Evolutionary conservation across 1,140 invertebrate genomes (phyloP).

Genomic region (Zaprionus nigranus): DNA sequence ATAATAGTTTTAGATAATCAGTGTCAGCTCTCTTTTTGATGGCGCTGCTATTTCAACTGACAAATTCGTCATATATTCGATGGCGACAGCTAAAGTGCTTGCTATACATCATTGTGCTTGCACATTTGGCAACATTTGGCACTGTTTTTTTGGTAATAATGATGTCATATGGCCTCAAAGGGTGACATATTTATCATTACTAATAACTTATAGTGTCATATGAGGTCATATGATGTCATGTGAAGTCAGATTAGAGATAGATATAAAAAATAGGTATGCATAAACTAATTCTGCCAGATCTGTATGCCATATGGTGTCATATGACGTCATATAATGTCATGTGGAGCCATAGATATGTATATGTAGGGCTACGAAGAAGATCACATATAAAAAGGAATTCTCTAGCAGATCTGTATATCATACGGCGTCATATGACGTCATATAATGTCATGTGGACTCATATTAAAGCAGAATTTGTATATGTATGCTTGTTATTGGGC

Average conservation of each 20-base stretch:
- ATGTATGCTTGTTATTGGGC: not conserved
- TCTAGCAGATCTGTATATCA: no score
- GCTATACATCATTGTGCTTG: not conserved
- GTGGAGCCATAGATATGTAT: not conserved
- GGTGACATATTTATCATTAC: not conserved
- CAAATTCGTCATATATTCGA: not conserved
- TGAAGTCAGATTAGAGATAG: no score
- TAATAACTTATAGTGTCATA: not conserved
- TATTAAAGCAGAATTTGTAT: not conserved
- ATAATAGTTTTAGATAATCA: not conserved
- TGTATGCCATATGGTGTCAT: no score
- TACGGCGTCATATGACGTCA: not conserved
- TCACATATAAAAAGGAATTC: no score
- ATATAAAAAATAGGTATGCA: no score
- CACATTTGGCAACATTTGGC: not conserved
- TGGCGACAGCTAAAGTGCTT: not conserved
- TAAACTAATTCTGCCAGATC: no score
- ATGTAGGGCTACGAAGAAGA: not conserved
- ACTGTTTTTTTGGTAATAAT: not conserved
- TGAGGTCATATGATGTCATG: no score
- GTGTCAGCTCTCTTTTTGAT: not conserved
- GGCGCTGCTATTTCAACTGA: not conserved
- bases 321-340: not conserved
- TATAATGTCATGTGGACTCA: not conserved
- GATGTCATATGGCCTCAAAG: not conserved